phyloP scores from a whole-genome alignment of 2,113 vertebrate genomes.

The Channa maculata region DNA sequence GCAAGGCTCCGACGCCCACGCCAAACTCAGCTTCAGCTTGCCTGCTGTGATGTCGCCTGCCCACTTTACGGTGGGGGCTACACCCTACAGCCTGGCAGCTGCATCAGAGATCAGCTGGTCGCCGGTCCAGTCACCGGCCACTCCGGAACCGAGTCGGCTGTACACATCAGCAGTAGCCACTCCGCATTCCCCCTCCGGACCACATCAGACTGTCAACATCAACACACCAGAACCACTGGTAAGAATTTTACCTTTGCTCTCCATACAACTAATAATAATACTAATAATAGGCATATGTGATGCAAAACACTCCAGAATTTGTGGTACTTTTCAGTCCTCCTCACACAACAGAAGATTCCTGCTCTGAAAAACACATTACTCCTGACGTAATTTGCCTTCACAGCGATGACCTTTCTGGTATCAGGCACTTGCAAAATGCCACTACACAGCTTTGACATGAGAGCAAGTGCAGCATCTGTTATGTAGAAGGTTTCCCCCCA shows the following conservation, averaged over 20 bases:
- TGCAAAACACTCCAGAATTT: too few species aligned
- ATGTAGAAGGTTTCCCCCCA: conserved; percentile 17
- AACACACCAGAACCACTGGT: conserved; percentile 60
- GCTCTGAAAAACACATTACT: neutral
- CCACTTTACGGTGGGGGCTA: conserved; percentile 82
- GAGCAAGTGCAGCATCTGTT: conserved; percentile 10
- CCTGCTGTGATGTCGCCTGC: conserved; percentile 78
- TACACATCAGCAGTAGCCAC: neutral
- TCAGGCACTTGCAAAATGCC: conserved; percentile 39
- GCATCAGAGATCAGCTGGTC: conserved; percentile 36
- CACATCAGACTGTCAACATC: conserved; percentile 61
- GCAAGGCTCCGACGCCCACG: conserved; percentile 60
- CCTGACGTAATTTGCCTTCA: conserved; percentile 10
- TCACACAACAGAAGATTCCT: neutral
- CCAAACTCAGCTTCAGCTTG: conserved; percentile 79
- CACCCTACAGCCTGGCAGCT: conserved; percentile 68
- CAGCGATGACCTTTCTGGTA: conserved; percentile 39
- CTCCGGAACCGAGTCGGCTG: conserved; percentile 66
- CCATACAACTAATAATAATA: too few species aligned
- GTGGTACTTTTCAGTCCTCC: too few species aligned
- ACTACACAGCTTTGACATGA: conserved; percentile 19
- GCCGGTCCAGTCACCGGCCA: conserved; percentile 59
- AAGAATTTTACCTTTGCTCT: neutral
- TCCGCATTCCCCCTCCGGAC: conserved; percentile 72
- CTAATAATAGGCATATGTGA: too few species aligned